Percentiles rank a stretch among this genome's conserved stretches.
phyloP scores from a whole-genome alignment of 2,797 vertebrate species.

The Lagorchestes hirsutus region DNA sequence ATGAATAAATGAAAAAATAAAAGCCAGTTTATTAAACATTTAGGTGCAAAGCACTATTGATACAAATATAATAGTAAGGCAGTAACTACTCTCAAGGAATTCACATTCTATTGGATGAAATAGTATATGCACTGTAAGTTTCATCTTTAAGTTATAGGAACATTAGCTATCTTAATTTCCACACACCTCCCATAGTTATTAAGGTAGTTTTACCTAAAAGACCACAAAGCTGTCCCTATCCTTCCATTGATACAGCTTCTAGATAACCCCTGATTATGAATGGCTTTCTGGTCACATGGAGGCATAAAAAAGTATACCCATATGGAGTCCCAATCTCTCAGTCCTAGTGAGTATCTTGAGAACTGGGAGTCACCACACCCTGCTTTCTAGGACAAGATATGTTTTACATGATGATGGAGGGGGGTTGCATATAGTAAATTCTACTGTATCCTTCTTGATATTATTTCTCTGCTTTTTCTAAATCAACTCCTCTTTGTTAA shows the following conservation, averaged over 20 bases:
- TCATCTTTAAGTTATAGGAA: neutral
- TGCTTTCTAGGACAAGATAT: neutral
- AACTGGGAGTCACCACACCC: neutral
- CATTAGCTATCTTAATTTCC: neutral
- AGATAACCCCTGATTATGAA: neutral
- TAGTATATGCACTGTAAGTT: neutral
- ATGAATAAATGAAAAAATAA: neutral
- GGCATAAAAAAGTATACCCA: neutral
- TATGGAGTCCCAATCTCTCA: neutral
- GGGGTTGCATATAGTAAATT: neutral
- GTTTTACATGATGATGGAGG: neutral
- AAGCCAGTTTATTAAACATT: neutral
- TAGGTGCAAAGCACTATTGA: too few species aligned
- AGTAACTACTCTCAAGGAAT: neutral
- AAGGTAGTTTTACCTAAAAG: neutral
- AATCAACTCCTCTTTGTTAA: neutral
- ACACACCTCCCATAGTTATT: neutral
- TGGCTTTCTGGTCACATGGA: neutral
- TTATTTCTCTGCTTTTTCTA: neutral
- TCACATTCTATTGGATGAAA: neutral
- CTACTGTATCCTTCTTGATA: neutral
- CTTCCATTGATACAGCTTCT: neutral
- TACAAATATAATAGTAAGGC: neutral
- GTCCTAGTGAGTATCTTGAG: neutral
- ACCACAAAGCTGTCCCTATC: too few species aligned